Conservation (phyloP, 2,888 invertebrate species). For the Lypha dubia region DNA sequence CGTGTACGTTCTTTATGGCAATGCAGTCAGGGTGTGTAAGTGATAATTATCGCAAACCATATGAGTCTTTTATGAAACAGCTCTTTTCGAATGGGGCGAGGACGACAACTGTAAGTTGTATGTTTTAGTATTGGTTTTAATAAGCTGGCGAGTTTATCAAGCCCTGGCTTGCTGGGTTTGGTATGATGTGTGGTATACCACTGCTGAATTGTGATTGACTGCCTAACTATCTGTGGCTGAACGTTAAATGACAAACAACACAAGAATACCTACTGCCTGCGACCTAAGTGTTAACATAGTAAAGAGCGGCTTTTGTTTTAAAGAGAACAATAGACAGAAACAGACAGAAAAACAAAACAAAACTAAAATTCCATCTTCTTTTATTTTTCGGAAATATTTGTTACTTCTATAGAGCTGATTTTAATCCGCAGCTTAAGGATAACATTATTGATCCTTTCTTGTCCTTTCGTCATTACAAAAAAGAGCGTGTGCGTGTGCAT, state of each 20-base stretch:
- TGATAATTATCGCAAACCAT: constrained; percentile 49
- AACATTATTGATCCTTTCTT: constrained; percentile 9
- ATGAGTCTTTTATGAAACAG: constrained; percentile 61
- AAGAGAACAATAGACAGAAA: neutral
- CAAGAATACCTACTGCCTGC: constrained; percentile 18
- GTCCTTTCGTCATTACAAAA: constrained; percentile 2
- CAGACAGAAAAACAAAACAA: neutral
- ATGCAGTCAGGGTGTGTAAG: constrained; percentile 36
- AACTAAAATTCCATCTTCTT: neutral
- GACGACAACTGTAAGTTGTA: no score
- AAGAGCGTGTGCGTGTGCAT: neutral
- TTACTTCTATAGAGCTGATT: neutral
- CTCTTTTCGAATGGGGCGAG: neutral
- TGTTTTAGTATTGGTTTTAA: neutral
- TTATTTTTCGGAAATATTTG: neutral
- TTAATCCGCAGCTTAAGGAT: constrained; percentile 52
- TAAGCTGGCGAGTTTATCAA: neutral
- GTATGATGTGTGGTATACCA: constrained; percentile 73
- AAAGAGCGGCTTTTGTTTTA: constrained; percentile 51
- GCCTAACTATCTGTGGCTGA: constrained; percentile 49
- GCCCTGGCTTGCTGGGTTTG: neutral
- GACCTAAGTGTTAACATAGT: constrained; percentile 66
- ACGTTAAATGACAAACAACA: constrained; percentile 62
- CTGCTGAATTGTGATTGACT: constrained; percentile 63
- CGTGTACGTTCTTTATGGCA: constrained; percentile 8